Base-by-base conservation (phyloP, 2,113 vertebrate species). In the Camelus dromedarius region DNA sequence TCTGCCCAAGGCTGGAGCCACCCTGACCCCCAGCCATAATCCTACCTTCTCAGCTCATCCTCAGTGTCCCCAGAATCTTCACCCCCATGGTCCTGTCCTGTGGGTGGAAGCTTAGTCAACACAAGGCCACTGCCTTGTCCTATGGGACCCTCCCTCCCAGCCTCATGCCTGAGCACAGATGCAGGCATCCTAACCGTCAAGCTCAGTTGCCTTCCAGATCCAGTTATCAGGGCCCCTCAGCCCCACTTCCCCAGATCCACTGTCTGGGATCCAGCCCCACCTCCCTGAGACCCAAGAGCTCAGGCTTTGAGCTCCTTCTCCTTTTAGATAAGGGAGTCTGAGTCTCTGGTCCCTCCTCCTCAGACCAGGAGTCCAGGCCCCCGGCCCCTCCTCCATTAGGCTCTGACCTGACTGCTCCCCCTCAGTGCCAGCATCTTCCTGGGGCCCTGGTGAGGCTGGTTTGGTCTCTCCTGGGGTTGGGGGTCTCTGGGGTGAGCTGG, bases 21-120 rank as follows among this genome's bases (percentile, higher is more conserved):
- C 50, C 69, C 64, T 0, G 11, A 11, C 6, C 35, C 35, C 32
- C 5, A 64, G 50, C 9, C 14, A 38, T 22, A 9, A 4, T 5
- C 92, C 98, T 98, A 99, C 99, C 99, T 99, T 95, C 99, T 99
- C 76, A 99, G 98, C 91, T 99, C 99, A 28, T 99, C 99, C 80
- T 99, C 99, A 0, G 99, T 99, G 98, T 99, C 99, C 0, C 98
- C 99, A 4, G 99, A 99, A 1, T 98, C 99, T 3, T 99, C 98
- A 0, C 95, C 97, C 42, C 98, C 98, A 0, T 85, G 95, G 75
- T 95, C 84, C 56, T 35, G 95, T 56, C 86, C 95, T 97, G 64
- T 4, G 16, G 70, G 52, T 0, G 50, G 54, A 58, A 70, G 19
- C 20, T 46, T 52, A 26, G 94, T 90, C 58, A 72, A 1, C 1